Evolutionary conservation across 30 jellyfish, hydroid and myxozoan genomes (phyloP), one percentile per base, ranked within the genome.

Genomic region (Pseudorhiza aurosa): DNA sequence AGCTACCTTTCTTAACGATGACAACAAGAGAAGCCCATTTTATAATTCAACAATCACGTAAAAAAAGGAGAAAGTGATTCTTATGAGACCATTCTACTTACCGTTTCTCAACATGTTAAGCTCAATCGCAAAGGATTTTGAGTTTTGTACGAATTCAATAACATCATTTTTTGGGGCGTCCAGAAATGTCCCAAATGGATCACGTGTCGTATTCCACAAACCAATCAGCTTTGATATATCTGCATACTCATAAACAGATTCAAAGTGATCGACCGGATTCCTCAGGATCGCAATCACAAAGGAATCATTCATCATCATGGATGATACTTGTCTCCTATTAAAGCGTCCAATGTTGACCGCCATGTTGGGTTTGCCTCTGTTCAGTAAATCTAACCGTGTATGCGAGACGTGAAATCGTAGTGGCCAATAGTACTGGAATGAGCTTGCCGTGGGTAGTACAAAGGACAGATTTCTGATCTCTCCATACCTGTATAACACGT

Each of bases 361-460:
- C 65, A 93, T 86, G 49, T 93, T 86, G 4, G 99, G 99, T 62
- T 64, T 62, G 33, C 81, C 88, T 25, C 89, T 95, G 81, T 93
- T 87, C 43, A 93, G 65, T 58, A 93, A 40, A 28, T 96, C 88
- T 28, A 75, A 65, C 70, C 89, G 79, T 14, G 93, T 83, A 62
- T 93, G 94, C 29, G 95, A 87, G 67, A 89, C 62, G 35, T 93
- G 99, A 53, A 93, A 93, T 63, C 99, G 65, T 85, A 85, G 53
- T 22, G 99, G 99, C 99, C 99, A 93, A 64, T 44, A 93, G 51
- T 87, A 87, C 75, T 96, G 95, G 36, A 83, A 93, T 25, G 90
- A 51, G 28, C 88, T 77, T 45, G 88, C 90, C n/a, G 77, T 45
- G 19, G 99, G 99, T 33, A 93, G 62, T 12, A 96, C 84, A 47